These are phyloP conservation scores for Oligia latruncula DNA, from an alignment of 2,888 invertebrate species.

Conservation along the genomic window DNA sequence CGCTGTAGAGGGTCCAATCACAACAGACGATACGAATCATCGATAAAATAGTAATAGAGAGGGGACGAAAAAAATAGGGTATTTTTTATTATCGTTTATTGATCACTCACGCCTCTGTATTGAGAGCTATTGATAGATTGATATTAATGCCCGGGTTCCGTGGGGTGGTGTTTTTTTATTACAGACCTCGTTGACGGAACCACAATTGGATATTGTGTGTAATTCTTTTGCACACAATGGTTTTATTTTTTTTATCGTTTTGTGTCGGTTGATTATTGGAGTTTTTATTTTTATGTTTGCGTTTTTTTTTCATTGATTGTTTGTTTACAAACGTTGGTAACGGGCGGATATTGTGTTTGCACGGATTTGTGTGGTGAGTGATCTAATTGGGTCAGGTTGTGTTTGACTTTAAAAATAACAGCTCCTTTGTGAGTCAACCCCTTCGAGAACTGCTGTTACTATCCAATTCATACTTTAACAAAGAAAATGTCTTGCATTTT, in stretches of 20 bases:
- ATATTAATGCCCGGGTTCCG: constrained; percentile 82
- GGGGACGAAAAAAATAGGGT: constrained; percentile 78
- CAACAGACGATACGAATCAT: constrained; percentile 81
- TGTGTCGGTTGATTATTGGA: constrained; percentile 78
- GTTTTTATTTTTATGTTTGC: constrained; percentile 77
- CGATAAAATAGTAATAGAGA: constrained; percentile 82
- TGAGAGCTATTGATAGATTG: constrained; percentile 88
- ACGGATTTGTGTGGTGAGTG: constrained; percentile 47
- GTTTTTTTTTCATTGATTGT: constrained; percentile 68
- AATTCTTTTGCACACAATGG: constrained; percentile 81
- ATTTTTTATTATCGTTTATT: constrained; percentile 84
- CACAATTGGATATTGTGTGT: constrained; percentile 88
- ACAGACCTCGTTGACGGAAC: constrained; percentile 82
- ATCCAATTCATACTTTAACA: constrained; percentile 27
- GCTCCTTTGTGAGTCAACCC: constrained; percentile 27
- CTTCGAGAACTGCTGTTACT: constrained; percentile 30
- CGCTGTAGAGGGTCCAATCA: constrained; percentile 81
- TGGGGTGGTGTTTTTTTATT: constrained; percentile 86
- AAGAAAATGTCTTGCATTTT: constrained; percentile 44
- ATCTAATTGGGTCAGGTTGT: constrained; percentile 59
- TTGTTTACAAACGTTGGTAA: constrained; percentile 67
- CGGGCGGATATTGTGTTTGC: constrained; percentile 59
- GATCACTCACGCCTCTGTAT: constrained; percentile 87
- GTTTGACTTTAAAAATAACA: constrained; percentile 41
- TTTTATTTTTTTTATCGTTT: constrained; percentile 75